Percentiles rank a stretch among this genome's conserved stretches.
These are phyloP conservation scores for Erpetoichthys calabaricus DNA, from an alignment of 2,797 vertebrate genomes.

Conservation along the genomic window DNA sequence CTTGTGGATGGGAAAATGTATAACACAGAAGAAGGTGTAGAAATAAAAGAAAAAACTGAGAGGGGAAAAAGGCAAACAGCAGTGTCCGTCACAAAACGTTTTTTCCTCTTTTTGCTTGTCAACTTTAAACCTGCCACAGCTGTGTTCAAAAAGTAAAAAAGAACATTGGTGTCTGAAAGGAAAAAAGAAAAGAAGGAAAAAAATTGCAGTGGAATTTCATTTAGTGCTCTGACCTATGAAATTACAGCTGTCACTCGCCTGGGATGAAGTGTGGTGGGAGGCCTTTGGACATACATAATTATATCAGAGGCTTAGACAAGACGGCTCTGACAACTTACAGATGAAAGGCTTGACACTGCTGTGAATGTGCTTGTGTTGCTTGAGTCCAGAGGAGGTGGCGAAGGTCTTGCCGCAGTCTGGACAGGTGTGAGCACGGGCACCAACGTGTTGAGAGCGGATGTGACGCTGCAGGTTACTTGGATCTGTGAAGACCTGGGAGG, in stretches of 20 bases:
- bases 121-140: conserved; percentile 21
- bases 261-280: conserved; percentile 30
- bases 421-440: conserved; percentile 86
- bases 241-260: conserved; percentile 29
- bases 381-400: conserved; percentile 94
- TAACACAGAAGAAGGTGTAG: background rate
- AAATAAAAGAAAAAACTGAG: conserved; percentile 21
- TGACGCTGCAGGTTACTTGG: conserved; percentile 97
- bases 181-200: conserved; percentile 11
- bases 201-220: conserved; percentile 25
- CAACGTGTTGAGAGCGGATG: conserved; percentile 94
- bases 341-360: conserved; percentile 98
- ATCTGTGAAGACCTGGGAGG: conserved; percentile 84
- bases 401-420: conserved; percentile 97
- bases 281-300: conserved; percentile 38
- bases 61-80: conserved; percentile 22
- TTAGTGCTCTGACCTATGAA: conserved; percentile 39
- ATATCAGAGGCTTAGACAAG: conserved; percentile 23
- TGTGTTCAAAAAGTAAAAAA: conserved; percentile 27
- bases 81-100: conserved; percentile 25
- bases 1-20: too few relatives aligned
- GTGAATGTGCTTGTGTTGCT: conserved; percentile 98
- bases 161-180: conserved; percentile 12
- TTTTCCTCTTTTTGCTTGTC: conserved; percentile 26
- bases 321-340: conserved; percentile 74